phyloP scores from a whole-genome alignment of 2,113 vertebrate genomes.

The Saiga tatarica region DNA sequence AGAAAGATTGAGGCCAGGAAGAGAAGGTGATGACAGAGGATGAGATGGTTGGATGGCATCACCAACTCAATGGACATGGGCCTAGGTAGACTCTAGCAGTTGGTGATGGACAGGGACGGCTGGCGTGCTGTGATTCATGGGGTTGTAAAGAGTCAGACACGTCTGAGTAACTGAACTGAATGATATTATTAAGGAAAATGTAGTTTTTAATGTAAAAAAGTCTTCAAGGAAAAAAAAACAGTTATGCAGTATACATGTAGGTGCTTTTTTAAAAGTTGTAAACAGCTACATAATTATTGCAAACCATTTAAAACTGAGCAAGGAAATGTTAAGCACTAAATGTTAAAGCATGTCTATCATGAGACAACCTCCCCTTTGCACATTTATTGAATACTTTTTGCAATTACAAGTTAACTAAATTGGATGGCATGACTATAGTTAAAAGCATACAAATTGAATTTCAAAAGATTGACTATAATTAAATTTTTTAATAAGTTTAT shows the following conservation, averaged over 20 bases:
- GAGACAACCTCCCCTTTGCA: neutral
- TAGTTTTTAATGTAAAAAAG: neutral
- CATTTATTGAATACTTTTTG: neutral
- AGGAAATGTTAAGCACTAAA: neutral
- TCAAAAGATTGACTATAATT: neutral
- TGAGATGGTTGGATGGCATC: neutral
- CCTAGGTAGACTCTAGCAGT: neutral
- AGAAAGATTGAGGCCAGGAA: neutral
- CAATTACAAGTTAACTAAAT: neutral
- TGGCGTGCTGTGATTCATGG: rapidly evolving
- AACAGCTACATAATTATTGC: neutral
- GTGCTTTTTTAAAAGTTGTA: neutral
- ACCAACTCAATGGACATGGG: neutral
- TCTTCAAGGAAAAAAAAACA: neutral
- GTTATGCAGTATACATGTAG: neutral
- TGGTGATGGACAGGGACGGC: neutral
- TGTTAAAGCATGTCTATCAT: neutral
- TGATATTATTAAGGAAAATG: neutral
- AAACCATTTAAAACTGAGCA: neutral
- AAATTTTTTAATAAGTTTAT: neutral
- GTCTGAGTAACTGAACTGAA: neutral
- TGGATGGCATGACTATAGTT: neutral
- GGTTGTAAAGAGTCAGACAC: neutral
- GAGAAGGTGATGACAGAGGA: neutral
- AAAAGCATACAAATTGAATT: neutral